Evolutionary conservation across 2,113 vertebrate genomes (phyloP).

Genomic region (Gopherus flavomarginatus): DNA sequence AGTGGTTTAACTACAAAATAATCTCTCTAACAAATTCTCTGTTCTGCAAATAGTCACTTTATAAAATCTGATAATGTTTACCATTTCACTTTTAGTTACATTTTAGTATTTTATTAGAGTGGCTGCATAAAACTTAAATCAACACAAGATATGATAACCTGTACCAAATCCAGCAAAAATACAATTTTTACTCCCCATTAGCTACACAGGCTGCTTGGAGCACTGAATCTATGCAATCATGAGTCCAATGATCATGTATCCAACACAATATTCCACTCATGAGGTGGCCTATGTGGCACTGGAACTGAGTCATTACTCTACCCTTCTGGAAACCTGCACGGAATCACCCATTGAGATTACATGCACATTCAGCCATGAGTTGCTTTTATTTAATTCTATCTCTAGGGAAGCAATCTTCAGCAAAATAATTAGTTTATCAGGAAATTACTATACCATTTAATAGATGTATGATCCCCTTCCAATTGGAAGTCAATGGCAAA

Average conservation of each 20-base stretch:
- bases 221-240: not conserved
- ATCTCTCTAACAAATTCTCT: too few species aligned
- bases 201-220: not conserved
- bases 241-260: not conserved
- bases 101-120: not conserved
- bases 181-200: not conserved
- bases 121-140: not conserved
- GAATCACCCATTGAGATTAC: not conserved
- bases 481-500: not conserved
- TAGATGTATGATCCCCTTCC: not conserved
- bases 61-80: too few species aligned
- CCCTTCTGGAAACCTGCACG: not conserved
- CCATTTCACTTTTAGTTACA: too few species aligned
- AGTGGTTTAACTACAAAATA: too few species aligned
- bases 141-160: not conserved
- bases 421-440: not conserved
- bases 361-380: not conserved
- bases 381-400: not conserved
- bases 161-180: not conserved
- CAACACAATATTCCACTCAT: not conserved
- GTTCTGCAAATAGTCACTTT: too few species aligned
- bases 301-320: not conserved
- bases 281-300: not conserved
- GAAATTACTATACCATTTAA: not conserved
- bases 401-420: not conserved